Evolutionary conservation across 2,797 vertebrate genomes (phyloP), one percentile per base, ranked within the genome.

Genomic region (Melanotaenia pygmaea): DNA sequence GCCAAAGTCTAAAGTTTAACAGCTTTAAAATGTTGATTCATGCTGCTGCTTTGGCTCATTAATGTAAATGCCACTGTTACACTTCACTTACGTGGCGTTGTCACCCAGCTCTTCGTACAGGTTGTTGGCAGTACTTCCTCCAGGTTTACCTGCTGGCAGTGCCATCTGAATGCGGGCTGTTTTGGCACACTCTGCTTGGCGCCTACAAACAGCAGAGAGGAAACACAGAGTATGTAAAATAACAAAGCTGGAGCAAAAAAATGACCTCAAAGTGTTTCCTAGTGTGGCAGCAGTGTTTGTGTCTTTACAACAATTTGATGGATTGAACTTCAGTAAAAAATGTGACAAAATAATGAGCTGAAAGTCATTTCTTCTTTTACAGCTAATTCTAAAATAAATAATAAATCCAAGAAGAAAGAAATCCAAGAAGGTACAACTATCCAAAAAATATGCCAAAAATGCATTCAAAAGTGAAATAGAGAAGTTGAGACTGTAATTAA

Each of bases 111-210:
- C 98, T 81, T 99, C 97, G 0, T 99, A 99, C 82, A 99, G 95
- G 92, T 99, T 98, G 67, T 96, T 96, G 40, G 96, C 91, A 20
- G 96, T 85, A 0, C 94, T 86, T 14, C 94, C 94, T 4, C 93
- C 89, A 0, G 96, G 94, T 94, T 99, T 99, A 76, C 96, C 96
- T 1, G 96, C 94, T 9, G 98, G 97, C 70, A 99, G 79, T 0
- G 97, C 95, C 90, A 98, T 96, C 94, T 99, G 98, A 86, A 99
- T 98, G 10, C 96, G 94, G 0, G 98, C 97, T 1, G 97, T 98
- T 95, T 99, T 99, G 84, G 97, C 97, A 72, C 98, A 99, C 72
- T 99, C 98, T 6, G 96, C 96, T 89, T 99, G 98, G 43, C 97
- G 94, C 88, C 98, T 99, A 95, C 76, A 82, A 69, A 72, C 62